Evolutionary conservation across 2,888 invertebrate genomes (phyloP).

Genomic region (Cantharis lateralis): DNA sequence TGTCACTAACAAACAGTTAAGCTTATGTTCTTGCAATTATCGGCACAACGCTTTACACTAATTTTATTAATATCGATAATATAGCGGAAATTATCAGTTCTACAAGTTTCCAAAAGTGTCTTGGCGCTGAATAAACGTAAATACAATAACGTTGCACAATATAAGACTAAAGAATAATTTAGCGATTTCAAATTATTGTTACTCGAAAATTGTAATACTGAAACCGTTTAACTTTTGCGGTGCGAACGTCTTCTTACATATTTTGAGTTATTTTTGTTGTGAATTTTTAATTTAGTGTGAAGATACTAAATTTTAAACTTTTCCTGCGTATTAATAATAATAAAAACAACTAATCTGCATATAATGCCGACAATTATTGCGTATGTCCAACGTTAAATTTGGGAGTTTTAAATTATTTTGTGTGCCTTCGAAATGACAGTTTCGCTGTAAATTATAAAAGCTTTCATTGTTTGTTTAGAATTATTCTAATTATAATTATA

Average conservation of each 20-base stretch:
- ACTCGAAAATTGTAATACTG: too few species aligned
- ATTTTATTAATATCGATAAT: too few species aligned
- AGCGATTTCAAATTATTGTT: too few species aligned
- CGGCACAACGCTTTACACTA: too few species aligned
- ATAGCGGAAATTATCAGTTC: too few species aligned
- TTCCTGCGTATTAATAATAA: background rate
- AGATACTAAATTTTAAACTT: background rate
- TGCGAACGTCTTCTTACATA: background rate
- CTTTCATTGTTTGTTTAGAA: background rate
- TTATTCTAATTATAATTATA: background rate
- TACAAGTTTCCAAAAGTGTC: too few species aligned
- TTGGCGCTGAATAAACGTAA: too few species aligned
- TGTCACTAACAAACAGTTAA: too few species aligned
- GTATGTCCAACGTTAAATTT: background rate
- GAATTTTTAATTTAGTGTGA: background rate
- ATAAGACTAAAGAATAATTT: too few species aligned
- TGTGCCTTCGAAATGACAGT: background rate
- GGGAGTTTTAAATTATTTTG: background rate
- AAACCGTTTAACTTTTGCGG: too few species aligned
- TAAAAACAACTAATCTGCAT: background rate
- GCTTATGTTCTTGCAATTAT: too few species aligned
- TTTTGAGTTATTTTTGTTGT: background rate
- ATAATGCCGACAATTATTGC: background rate
- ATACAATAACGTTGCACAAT: too few species aligned
- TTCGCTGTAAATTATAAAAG: background rate